Base-by-base conservation (phyloP, 1,140 invertebrate species). In the Panagrolaimus sp. region DNA sequence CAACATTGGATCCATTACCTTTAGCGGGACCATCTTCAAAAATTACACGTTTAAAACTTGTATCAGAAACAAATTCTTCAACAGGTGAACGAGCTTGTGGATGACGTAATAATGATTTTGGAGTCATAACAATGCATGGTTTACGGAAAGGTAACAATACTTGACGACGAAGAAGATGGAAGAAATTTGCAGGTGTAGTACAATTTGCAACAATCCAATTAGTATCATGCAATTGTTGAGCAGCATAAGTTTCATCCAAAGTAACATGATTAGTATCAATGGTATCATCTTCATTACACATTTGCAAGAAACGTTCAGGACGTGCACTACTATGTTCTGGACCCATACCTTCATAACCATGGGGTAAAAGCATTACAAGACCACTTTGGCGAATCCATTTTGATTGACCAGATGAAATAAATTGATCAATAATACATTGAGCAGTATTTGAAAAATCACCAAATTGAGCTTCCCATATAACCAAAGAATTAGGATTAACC, bases 391-490 rank as follows among this genome's bases (percentile, higher is more conserved):
- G 74, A 68, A 81, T 83, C 80, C 80, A 82, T 66, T 82, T 82
- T 11, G 81, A 74, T 63, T 82, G 79, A 44, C 81, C 80, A 43
- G 78, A 79, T 5, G 79, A 75, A 72, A 99, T 92, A 84, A 98
- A 98, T 86, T 98, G 94, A 87, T 99, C 96, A 82, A 99, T 98
- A 81, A 98, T 96, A 85, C 92, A 94, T 84, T 99, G 96, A 38
- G 96, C 96, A n/a, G 92, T 97, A 84, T 99, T 98, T 84, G 90
- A 89, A 84, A 99, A 99, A 85, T 99, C 96, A 11, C 96, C 96
- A 85, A 99, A 99, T 84, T 99, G 88, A 16, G 94, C 96, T 86
- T 99, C 96, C 96, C 96, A 99, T 68, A 91, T 89, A 0, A 98
- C 93, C 63, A 99, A 84, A 0, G 95, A 91, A 86, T 98, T 96